phyloP scores from a whole-genome alignment of 2,113 vertebrate genomes.

The Casuarius casuarius region DNA sequence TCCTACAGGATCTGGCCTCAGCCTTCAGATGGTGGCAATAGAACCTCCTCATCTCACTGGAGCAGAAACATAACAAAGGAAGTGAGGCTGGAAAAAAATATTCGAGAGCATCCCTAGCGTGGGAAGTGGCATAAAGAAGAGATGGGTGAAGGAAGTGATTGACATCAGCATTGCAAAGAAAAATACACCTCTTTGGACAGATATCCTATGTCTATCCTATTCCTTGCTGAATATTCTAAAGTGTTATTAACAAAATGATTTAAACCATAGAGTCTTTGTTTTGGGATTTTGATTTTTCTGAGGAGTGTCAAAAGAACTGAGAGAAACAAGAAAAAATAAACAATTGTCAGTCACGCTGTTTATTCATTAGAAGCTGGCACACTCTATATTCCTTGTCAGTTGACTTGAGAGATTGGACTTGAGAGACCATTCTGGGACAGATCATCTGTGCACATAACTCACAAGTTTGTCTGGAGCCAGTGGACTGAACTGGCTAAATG shows the following conservation, averaged over 20 bases:
- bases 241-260: background rate
- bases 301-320: background rate
- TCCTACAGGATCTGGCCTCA: background rate
- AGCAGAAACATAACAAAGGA: background rate
- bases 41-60: background rate
- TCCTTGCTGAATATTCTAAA: background rate
- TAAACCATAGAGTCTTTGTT: rapidly evolving
- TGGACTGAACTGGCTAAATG: rapidly evolving
- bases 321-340: background rate
- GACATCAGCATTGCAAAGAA: background rate
- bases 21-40: background rate
- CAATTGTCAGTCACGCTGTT: background rate
- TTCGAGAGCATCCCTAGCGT: background rate
- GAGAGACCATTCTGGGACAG: rapidly evolving
- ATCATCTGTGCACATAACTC: rapidly evolving
- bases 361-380: background rate
- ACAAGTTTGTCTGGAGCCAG: background rate
- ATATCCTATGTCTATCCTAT: rapidly evolving
- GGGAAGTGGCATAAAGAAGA: background rate
- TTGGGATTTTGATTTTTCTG: background rate
- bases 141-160: background rate
- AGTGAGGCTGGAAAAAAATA: background rate
- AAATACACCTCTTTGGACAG: background rate
- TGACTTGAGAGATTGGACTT: background rate
- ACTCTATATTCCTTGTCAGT: background rate